These are phyloP conservation scores for Actinia tenebrosa DNA, from an alignment of 64 coral and sea anemone genomes.

Conservation along the genomic window DNA sequence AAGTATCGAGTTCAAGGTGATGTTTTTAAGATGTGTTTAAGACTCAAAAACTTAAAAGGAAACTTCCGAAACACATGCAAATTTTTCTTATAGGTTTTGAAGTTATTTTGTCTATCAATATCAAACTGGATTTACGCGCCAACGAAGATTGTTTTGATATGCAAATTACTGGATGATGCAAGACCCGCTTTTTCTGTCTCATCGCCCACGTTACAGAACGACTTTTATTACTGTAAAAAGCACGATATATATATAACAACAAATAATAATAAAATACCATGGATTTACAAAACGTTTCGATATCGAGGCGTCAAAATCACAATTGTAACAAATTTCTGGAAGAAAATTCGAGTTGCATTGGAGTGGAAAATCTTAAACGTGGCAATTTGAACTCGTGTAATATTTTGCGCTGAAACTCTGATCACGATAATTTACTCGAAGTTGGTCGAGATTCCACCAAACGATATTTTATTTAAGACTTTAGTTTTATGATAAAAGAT, in stretches of 20 bases:
- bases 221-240: neutral
- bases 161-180: neutral
- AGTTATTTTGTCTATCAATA: neutral
- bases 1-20: neutral
- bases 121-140: neutral
- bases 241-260: no score
- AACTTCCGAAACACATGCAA: neutral
- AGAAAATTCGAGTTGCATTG: neutral
- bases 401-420: neutral
- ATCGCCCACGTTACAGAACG: neutral
- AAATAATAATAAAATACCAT: no score
- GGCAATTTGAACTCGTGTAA: neutral
- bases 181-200: neutral
- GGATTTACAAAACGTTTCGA: neutral
- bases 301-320: neutral
- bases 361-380: neutral
- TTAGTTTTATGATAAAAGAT: neutral
- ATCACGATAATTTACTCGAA: neutral
- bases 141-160: neutral
- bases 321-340: neutral
- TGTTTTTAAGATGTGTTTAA: neutral
- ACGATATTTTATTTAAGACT: neutral
- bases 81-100: no score
- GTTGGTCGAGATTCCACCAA: no score
- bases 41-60: neutral